Evolutionary conservation across 2,113 vertebrate species (phyloP).

Genomic region (Melospiza georgiana): DNA sequence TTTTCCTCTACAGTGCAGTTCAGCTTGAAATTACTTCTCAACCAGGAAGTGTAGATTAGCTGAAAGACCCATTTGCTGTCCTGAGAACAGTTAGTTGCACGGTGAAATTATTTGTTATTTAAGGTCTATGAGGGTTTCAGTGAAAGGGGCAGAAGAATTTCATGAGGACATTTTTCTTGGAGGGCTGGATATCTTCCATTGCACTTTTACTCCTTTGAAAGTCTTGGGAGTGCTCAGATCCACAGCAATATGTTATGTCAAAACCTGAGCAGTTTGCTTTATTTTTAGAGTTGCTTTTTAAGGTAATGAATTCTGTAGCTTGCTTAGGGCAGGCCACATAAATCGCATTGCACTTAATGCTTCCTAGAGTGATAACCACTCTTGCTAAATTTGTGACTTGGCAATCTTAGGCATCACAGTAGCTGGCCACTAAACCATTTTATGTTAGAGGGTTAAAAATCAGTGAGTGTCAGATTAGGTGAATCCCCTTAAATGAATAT

Average conservation of each 20-base stretch:
- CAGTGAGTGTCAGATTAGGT: not conserved
- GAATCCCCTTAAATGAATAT: not conserved
- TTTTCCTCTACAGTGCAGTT: not conserved
- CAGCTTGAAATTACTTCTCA: not conserved
- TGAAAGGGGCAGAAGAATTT: too few relatives aligned
- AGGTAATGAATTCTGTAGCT: slow-evolving; percentile 4
- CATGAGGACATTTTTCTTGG: too few relatives aligned
- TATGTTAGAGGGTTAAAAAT: not conserved
- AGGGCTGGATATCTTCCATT: not conserved
- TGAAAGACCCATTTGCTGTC: not conserved
- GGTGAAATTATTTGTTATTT: not conserved
- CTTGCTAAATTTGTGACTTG: slow-evolving; percentile 13
- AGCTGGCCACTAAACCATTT: not conserved
- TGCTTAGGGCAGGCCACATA: not conserved
- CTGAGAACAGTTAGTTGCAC: not conserved
- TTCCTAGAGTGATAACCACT: not conserved
- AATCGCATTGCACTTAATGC: not conserved
- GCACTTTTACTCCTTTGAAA: not conserved
- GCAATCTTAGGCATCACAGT: not conserved
- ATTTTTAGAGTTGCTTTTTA: slow-evolving; percentile 50
- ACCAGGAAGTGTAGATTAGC: not conserved
- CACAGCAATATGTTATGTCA: not conserved
- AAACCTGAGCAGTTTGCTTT: slow-evolving; percentile 21
- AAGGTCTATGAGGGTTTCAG: not conserved
- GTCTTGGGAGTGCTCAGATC: not conserved